A percentile compares a stretch with the other conserved stretches of the same genome.
Conservation (phyloP, 1,140 invertebrate species). For the Manduca sexta region DNA sequence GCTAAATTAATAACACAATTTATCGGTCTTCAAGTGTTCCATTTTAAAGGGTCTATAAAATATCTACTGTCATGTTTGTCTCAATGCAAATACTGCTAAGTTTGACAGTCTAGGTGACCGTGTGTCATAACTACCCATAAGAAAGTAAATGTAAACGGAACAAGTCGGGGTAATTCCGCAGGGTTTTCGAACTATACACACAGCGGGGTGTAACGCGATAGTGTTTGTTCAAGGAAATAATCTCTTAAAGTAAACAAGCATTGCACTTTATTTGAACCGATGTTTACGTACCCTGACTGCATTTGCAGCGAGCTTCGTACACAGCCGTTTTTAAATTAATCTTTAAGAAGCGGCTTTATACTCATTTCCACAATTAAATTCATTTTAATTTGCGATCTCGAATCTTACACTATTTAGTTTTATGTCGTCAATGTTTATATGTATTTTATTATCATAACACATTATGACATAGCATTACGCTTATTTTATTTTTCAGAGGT, state of each 20-base stretch:
- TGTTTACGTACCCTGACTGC: conserved; percentile 30
- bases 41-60: no score
- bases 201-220: conserved; percentile 29
- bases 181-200: conserved; percentile 25
- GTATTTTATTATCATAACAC: no score
- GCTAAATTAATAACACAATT: no score
- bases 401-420: neutral
- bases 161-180: conserved; percentile 33
- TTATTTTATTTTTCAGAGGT: no score
- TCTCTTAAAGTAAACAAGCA: conserved; percentile 46
- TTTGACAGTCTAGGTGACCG: conserved; percentile 1
- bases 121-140: conserved; percentile 23
- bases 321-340: neutral
- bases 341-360: neutral
- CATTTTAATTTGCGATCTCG: neutral
- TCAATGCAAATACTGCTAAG: neutral
- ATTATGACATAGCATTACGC: no score
- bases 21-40: no score
- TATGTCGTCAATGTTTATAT: no score
- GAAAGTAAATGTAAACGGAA: conserved; percentile 38
- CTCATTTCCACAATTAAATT: neutral
- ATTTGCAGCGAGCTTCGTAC: neutral
- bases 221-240: conserved; percentile 46
- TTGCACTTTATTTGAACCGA: conserved; percentile 42
- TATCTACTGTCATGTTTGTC: no score